Percentiles rank a stretch among this genome's conserved stretches.
These are phyloP conservation scores for Puffinus mauretanicus DNA, from an alignment of 2,113 vertebrate genomes.

Conservation along the genomic window DNA sequence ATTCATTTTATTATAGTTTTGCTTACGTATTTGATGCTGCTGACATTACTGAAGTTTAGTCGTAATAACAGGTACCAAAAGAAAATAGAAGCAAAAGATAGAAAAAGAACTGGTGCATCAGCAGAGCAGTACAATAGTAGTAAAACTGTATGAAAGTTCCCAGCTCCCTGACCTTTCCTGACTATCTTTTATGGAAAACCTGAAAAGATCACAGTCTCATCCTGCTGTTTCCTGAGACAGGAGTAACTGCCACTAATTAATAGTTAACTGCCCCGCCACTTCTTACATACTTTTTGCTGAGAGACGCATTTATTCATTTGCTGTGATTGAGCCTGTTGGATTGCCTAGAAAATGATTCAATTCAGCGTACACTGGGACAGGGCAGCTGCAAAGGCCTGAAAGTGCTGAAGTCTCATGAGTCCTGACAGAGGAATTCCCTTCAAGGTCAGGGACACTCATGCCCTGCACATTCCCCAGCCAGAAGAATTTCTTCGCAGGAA, in stretches of 20 bases:
- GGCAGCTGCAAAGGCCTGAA: neutral
- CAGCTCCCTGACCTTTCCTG: neutral
- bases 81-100: neutral
- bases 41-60: neutral
- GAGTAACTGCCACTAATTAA: neutral
- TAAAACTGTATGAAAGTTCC: neutral
- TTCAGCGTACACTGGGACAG: neutral
- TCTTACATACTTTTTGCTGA: neutral
- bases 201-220: neutral
- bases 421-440: slow-evolving; percentile 17
- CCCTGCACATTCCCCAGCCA: neutral
- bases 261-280: neutral
- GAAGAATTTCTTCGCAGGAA: neutral
- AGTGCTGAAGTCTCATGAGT: neutral
- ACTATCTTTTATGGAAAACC: neutral
- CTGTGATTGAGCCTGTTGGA: neutral
- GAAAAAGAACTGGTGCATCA: neutral
- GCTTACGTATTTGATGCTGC: neutral
- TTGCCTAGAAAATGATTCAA: neutral
- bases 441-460: neutral
- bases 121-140: neutral
- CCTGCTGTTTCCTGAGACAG: neutral
- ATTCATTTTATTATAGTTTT: neutral
- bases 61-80: neutral
- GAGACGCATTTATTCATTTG: neutral